A percentile compares a stretch with the other conserved stretches of the same genome.
phyloP scores from a whole-genome alignment of 2,888 invertebrate species.

The Plebejus argus region DNA sequence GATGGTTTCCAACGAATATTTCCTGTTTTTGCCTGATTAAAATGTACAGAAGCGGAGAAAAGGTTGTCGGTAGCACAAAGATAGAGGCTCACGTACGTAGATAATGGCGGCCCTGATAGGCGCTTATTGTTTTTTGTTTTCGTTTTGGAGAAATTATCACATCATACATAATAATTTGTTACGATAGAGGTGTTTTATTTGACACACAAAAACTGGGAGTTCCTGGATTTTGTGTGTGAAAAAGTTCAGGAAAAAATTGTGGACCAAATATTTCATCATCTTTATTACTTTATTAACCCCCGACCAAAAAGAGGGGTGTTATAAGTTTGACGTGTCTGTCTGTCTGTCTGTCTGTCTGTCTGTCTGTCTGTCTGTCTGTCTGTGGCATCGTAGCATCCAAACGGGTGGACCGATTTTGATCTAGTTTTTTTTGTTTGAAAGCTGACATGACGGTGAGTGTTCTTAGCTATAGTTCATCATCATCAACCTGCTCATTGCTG shows the following conservation, averaged over 20 bases:
- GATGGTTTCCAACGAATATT: conserved; percentile 69
- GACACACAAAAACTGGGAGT: conserved; percentile 35
- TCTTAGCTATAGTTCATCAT: too few relatives aligned
- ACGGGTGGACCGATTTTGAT: too few relatives aligned
- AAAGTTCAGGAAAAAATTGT: not conserved
- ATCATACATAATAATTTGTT: conserved; percentile 54
- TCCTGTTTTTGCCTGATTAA: conserved; percentile 69
- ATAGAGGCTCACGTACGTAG: conserved; percentile 68
- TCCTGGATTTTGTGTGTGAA: not conserved
- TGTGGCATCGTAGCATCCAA: too few relatives aligned
- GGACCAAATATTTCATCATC: not conserved
- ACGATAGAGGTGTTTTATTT: conserved; percentile 9
- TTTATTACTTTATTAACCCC: not conserved
- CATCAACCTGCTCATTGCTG: too few relatives aligned
- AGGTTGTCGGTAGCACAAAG: conserved; percentile 70
- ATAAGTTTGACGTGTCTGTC: too few relatives aligned
- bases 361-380: too few relatives aligned
- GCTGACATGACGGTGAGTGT: too few relatives aligned
- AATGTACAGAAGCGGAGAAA: conserved; percentile 73
- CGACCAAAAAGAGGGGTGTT: too few relatives aligned
- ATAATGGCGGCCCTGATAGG: conserved; percentile 65
- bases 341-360: too few relatives aligned
- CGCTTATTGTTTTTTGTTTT: conserved; percentile 67
- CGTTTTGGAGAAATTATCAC: conserved; percentile 65
- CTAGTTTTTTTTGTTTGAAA: too few relatives aligned